Evolutionary conservation across 2,113 vertebrate species (phyloP).

Genomic region (Anthoscopus minutus): DNA sequence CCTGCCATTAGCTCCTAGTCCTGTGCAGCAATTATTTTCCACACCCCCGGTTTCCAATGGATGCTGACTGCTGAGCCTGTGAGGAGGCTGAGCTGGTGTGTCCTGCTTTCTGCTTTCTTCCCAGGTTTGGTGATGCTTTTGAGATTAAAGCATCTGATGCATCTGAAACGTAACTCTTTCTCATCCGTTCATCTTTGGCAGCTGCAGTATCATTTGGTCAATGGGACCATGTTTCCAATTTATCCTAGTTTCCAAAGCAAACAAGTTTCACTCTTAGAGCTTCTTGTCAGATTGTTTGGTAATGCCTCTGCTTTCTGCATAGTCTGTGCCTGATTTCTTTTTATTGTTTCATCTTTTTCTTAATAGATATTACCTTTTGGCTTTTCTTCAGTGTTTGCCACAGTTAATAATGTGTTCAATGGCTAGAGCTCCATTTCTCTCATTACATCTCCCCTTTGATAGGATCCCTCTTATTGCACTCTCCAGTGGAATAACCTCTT

Average conservation of each 20-base stretch:
- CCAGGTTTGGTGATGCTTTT: neutral
- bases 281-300: neutral
- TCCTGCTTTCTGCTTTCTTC: neutral
- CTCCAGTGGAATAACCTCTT: neutral
- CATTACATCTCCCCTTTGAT: neutral
- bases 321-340: neutral
- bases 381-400: neutral
- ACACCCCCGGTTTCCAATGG: neutral
- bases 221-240: neutral
- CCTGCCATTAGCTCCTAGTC: neutral
- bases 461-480: neutral
- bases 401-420: neutral
- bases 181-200: neutral
- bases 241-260: slow-evolving; percentile 3
- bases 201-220: neutral
- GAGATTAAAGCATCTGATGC: neutral
- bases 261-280: neutral
- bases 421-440: neutral
- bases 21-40: neutral
- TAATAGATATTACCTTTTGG: neutral
- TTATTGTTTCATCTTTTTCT: neutral
- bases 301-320: neutral
- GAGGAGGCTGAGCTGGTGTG: neutral
- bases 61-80: neutral
- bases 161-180: neutral